Evolutionary conservation across 2,113 vertebrate genomes (phyloP).

Genomic region (Todiramphus saurophagus): DNA sequence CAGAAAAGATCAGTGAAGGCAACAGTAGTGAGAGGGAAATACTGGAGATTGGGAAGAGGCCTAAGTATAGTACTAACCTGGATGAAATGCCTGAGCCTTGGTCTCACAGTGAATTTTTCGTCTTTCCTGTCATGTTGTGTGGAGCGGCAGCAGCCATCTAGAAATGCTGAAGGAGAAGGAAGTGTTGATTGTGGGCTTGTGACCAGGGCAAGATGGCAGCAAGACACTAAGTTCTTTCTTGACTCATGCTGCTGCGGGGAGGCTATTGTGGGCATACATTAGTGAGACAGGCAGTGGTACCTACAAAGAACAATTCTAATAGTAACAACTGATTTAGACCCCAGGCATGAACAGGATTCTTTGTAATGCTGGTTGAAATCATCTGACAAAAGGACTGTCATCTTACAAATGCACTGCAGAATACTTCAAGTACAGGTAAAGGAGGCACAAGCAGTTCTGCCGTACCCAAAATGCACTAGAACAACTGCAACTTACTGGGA

Average conservation of each 20-base stretch:
- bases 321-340: neutral
- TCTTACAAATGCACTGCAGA: neutral
- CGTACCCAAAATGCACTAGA: neutral
- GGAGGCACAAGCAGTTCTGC: neutral
- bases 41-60: neutral
- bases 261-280: accelerated
- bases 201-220: accelerated
- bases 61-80: accelerated
- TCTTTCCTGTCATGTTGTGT: neutral
- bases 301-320: neutral
- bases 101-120: neutral
- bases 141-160: neutral
- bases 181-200: neutral
- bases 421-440: neutral
- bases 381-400: neutral
- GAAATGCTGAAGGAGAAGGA: neutral
- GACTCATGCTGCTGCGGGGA: neutral
- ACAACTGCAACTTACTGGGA: neutral
- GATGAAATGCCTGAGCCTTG: neutral
- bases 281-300: neutral
- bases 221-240: neutral
- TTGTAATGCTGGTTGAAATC: neutral
- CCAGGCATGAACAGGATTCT: neutral
- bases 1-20: neutral
- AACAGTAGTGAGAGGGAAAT: neutral